Base-by-base conservation (phyloP, 2,797 vertebrate genomes). In the Eutrigla gurnardus region DNA sequence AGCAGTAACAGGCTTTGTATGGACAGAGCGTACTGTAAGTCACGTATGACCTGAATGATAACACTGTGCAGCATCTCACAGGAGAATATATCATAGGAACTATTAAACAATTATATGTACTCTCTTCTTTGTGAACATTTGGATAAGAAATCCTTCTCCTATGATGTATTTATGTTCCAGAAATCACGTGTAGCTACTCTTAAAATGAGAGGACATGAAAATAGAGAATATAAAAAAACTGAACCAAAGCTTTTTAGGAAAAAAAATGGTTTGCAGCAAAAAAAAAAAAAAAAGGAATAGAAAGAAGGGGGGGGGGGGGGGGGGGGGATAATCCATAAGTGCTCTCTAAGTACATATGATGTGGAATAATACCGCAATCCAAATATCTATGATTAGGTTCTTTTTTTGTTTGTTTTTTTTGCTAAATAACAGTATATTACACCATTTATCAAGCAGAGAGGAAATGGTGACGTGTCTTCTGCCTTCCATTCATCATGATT, bases 401-500 rank as follows among this genome's bases (percentile, higher is more conserved):
- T 72, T 80, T 87, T 52, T 25, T 25, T 25, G 2, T 25, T 25
- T 25, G 2, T 25, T 25, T 25, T 25, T 54, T 89, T 90, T 88
- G 87, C 89, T 94, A 94, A 94, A 94, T 93, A 94, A 92, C 83
- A 92, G 91, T 92, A 93, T 94, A 94, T 94, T 94, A 94, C 89
- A 93, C 91, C 93, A 94, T 94, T 94, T 91, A 94, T 95, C 94
- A 94, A 88, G 76, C 78, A 36, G 75, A 84, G 91, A 87, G 90
- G 89, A 92, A 91, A 86, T 80, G 86, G 87, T 93, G 94, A 93
- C 88, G 79, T 78, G 85, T 89, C 89, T 82, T 78, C 87, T 82
- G 80, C 87, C 87, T 92, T 91, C 85, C 93, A 95, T 95, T 95
- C 91, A 93, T 94, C 94, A 94, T 93, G 91, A 94, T 94, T 94